Percentiles rank a stretch among this genome's conserved stretches.
phyloP scores from a whole-genome alignment of 2,797 vertebrate species.

The Megaceryle alcyon region DNA sequence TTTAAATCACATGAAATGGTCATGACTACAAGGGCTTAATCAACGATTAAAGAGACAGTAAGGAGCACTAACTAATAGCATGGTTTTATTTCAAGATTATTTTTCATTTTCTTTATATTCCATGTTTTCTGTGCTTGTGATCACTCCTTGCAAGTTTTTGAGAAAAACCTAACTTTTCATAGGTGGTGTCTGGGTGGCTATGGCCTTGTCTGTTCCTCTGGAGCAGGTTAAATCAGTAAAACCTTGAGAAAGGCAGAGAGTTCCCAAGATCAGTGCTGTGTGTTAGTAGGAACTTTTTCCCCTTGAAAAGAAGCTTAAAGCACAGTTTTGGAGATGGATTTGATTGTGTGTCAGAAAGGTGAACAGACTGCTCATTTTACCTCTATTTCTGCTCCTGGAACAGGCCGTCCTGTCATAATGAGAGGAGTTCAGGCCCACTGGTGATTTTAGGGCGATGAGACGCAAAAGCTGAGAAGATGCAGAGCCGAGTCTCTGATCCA shows the following conservation, averaged over 20 bases:
- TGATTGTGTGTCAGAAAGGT: neutral
- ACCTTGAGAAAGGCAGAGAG: neutral
- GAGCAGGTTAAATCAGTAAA: neutral
- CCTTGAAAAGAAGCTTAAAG: neutral
- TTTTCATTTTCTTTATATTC: neutral
- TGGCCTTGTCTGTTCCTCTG: neutral
- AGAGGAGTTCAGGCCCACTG: neutral
- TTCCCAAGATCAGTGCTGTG: neutral
- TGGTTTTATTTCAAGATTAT: neutral
- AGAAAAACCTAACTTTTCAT: neutral
- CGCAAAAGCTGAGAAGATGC: neutral
- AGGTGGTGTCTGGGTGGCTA: neutral
- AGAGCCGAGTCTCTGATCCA: neutral
- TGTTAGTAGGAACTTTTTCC: neutral
- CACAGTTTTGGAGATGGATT: neutral
- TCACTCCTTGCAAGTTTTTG: neutral
- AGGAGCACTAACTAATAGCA: neutral
- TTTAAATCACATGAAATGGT: neutral
- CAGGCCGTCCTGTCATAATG: neutral
- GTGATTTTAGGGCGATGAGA: neutral
- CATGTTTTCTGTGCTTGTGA: neutral
- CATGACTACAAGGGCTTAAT: neutral
- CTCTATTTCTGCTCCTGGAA: neutral
- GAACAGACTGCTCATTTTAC: neutral
- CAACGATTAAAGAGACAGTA: neutral